Evolutionary conservation across 2,113 vertebrate species (phyloP), one percentile per base, ranked within the genome.

Genomic region (Gymnogyps californianus): DNA sequence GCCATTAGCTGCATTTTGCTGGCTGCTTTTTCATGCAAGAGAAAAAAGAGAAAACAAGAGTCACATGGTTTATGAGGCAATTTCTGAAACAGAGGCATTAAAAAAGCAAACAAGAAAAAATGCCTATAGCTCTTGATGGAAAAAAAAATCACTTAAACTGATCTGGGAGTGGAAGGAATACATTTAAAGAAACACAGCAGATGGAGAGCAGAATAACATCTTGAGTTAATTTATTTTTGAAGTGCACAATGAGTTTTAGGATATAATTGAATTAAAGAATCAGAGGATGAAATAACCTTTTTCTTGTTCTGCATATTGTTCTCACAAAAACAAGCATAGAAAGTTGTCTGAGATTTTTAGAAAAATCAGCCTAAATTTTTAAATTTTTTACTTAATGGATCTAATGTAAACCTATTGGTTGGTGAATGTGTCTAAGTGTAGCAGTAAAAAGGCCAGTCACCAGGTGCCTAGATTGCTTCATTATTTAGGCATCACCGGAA

Each of bases 191-290:
- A 98, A 95, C 64, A 67, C 29, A 98, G 97, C 98, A 98, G 98
- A 98, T 98, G 98, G 98, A 93, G 83, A 98, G 51, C 54, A 64
- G 96, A 97, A 96, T 84, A 98, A 98, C 97, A 98, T 98, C 96
- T 97, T 97, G 9, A 97, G 98, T 97, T 98, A 98, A 98, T 98
- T 98, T 98, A 98, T 98, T 98, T 98, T 98, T 98, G 96, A 98
- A 98, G 87, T 94, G 95, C 93, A 97, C 95, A 98, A 96, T 97
- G 96, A 97, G 95, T 86, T 98, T 98, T 97, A 96, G 96, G 65
- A 97, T 98, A 97, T 97, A 98, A 98, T 97, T 98, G 97, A 98
- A 98, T 98, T 98, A 97, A 92, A 92, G 80, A 97, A n/a, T 92
- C 79, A 95, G 71, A 95, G 61, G 36, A 84, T 77, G 93, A 86